These are phyloP conservation scores for Sminthopsis crassicaudata DNA, from an alignment of 2,113 vertebrate genomes.

Conservation along the genomic window DNA sequence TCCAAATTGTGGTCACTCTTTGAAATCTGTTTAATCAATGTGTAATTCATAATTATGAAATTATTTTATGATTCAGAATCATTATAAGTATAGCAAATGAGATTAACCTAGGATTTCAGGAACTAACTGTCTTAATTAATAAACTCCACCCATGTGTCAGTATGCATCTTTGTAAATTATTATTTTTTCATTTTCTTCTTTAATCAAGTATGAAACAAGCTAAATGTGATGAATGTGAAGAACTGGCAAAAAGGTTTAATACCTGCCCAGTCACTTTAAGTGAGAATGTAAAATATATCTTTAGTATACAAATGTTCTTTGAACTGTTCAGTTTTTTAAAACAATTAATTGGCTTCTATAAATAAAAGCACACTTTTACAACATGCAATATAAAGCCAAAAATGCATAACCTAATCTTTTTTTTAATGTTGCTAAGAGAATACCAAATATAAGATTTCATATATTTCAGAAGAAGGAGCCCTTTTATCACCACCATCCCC, in stretches of 20 bases:
- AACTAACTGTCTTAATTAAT: slow-evolving; percentile 79
- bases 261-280: slow-evolving; percentile 1
- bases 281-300: not conserved
- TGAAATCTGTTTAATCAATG: slow-evolving; percentile 80
- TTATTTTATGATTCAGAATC: slow-evolving; percentile 80
- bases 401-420: not conserved
- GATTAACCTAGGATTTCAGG: slow-evolving; percentile 81
- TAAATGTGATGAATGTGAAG: slow-evolving; percentile 45
- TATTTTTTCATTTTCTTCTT: slow-evolving; percentile 75
- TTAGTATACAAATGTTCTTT: slow-evolving; percentile 13
- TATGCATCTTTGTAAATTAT: slow-evolving; percentile 64
- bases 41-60: slow-evolving; percentile 81
- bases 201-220: slow-evolving; percentile 71
- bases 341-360: not conserved
- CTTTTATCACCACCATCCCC: not conserved
- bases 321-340: slow-evolving; percentile 38
- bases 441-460: not conserved
- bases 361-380: slow-evolving; percentile 2
- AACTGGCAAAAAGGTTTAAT: slow-evolving; percentile 31
- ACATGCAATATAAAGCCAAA: not conserved
- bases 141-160: slow-evolving; percentile 62
- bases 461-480: not conserved
- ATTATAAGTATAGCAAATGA: slow-evolving; percentile 78
- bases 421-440: not conserved
- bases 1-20: slow-evolving; percentile 64